Percentiles rank a stretch among this genome's conserved stretches.
Evolutionary conservation across 2,113 vertebrate species (phyloP).

Genomic region (Malurus melanocephalus): DNA sequence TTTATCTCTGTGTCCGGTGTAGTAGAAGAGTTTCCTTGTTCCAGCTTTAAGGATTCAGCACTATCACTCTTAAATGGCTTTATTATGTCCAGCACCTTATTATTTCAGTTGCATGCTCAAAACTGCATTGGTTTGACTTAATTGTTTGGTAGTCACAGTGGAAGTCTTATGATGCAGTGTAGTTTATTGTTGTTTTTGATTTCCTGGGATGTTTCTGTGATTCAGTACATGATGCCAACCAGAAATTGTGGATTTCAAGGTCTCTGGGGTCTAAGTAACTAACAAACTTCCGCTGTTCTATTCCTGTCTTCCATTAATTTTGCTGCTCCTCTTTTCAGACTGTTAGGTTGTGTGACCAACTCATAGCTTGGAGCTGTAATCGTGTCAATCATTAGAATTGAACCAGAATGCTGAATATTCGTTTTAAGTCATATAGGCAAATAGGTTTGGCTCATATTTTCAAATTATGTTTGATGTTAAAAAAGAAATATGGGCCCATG

Average conservation of each 20-base stretch:
- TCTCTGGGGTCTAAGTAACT: conserved; percentile 6
- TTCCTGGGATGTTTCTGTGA: not conserved
- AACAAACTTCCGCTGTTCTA: not conserved
- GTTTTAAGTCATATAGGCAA: not conserved
- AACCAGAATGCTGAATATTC: not conserved
- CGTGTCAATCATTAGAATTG: not conserved
- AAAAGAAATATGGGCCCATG: not conserved
- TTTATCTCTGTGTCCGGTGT: not conserved
- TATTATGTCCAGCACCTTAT: not conserved
- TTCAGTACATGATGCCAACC: not conserved
- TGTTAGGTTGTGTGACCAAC: not conserved
- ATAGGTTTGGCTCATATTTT: not conserved
- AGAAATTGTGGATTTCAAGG: not conserved
- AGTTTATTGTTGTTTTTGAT: not conserved
- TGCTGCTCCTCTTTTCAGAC: conserved; percentile 12
- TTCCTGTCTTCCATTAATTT: conserved; percentile 16
- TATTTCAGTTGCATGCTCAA: not conserved
- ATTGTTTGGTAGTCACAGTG: not conserved
- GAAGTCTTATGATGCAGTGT: not conserved
- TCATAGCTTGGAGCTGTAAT: not conserved
- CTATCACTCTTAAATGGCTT: not conserved
- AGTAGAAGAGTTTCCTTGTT: not conserved
- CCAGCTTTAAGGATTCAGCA: not conserved
- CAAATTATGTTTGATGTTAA: not conserved
- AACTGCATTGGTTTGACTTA: not conserved